Evolutionary conservation across 2,797 vertebrate genomes (phyloP).

Genomic region (Phoeniculus purpureus): DNA sequence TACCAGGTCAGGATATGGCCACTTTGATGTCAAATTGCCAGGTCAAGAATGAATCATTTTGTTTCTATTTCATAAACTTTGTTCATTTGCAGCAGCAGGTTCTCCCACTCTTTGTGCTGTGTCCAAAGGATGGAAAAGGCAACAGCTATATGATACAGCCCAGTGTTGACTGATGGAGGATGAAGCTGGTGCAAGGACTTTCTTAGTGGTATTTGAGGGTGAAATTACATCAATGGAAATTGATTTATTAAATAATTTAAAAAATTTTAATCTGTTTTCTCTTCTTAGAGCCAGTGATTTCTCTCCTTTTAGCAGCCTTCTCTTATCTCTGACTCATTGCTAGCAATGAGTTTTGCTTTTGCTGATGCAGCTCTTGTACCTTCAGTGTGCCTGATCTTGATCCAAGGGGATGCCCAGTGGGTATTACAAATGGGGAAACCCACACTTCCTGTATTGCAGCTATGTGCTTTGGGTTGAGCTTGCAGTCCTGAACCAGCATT

Average conservation of each 20-base stretch:
- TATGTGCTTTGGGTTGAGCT: constrained; percentile 37
- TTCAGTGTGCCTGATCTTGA: constrained; percentile 37
- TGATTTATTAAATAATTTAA: background rate
- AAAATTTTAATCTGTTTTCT: background rate
- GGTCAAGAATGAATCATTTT: background rate
- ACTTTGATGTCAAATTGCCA: background rate
- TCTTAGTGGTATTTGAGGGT: constrained; percentile 73
- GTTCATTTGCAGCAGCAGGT: constrained; percentile 36
- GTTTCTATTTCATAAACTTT: background rate
- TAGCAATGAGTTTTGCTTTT: constrained; percentile 71
- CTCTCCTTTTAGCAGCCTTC: constrained; percentile 85
- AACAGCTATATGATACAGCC: constrained; percentile 52
- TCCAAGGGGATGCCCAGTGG: constrained; percentile 22
- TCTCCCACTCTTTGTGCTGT: constrained; percentile 72
- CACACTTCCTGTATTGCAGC: constrained; percentile 3
- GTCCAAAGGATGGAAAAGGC: constrained; percentile 74
- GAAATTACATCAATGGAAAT: constrained; percentile 26
- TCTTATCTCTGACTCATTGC: constrained; percentile 73
- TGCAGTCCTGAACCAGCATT: constrained; percentile 35
- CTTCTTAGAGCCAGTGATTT: constrained; percentile 50
- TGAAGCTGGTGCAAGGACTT: constrained; percentile 56
- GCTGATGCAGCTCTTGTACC: constrained; percentile 32
- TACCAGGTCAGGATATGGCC: background rate
- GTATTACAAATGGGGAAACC: background rate
- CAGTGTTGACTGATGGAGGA: constrained; percentile 71